A percentile compares a stretch with the other conserved stretches of the same genome.
phyloP scores from a whole-genome alignment of 2,797 vertebrate species.

The Pygocentrus nattereri region DNA sequence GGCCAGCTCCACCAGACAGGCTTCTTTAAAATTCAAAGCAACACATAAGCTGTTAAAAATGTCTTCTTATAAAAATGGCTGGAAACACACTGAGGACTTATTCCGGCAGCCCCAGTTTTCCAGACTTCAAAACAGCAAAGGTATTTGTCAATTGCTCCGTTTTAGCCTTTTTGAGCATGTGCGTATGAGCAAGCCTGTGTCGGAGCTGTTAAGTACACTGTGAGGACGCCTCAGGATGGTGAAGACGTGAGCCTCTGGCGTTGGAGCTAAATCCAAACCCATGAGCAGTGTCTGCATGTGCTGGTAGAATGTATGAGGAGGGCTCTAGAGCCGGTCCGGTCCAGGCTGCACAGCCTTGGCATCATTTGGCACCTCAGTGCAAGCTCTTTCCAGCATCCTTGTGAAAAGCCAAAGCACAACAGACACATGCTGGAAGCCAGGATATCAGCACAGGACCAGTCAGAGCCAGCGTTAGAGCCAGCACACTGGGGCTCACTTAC shows the following conservation, averaged over 20 bases:
- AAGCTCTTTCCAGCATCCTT: conserved; percentile 75
- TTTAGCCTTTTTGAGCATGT: background rate
- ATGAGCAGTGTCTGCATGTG: conserved; percentile 72
- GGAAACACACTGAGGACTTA: background rate
- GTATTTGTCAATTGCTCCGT: background rate
- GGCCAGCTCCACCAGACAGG: conserved; percentile 1
- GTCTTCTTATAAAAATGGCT: background rate
- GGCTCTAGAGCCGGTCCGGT: conserved; percentile 75
- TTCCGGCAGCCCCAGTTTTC: background rate
- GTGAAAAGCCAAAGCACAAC: conserved; percentile 78
- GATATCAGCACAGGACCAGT: conserved; percentile 45
- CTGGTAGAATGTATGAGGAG: conserved; percentile 76
- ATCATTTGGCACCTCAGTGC: conserved; percentile 79
- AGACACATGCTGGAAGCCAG: conserved; percentile 75
- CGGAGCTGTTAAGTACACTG: conserved; percentile 15
- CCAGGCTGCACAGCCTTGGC: conserved; percentile 73
- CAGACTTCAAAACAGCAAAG: too few species aligned
- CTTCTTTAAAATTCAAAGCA: conserved; percentile 28
- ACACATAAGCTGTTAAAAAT: conserved; percentile 4
- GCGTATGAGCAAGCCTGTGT: background rate
- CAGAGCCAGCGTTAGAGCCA: background rate
- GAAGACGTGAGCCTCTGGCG: conserved; percentile 19
- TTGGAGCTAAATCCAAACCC: conserved; percentile 67
- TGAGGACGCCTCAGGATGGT: conserved; percentile 12
- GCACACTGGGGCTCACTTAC: conserved; percentile 30